These are phyloP conservation scores for Steatocranus sp. DNA, from an alignment of 2,797 vertebrate species.

Conservation along the genomic window DNA sequence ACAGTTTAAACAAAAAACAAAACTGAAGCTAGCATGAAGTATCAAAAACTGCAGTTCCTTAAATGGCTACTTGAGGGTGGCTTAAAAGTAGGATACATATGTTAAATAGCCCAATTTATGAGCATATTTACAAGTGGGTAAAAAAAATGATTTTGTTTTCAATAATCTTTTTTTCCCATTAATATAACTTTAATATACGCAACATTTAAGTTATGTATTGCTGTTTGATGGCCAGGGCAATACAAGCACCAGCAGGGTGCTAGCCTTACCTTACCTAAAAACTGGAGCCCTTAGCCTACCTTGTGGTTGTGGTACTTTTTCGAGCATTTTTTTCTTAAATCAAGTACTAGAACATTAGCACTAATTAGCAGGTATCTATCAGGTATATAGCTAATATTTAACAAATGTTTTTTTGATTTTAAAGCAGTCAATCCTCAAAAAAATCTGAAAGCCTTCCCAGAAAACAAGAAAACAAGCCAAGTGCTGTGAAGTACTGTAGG, in stretches of 20 bases:
- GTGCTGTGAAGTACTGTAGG: neutral
- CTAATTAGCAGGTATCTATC: neutral
- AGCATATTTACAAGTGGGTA: neutral
- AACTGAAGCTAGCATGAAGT: neutral
- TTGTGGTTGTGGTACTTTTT: neutral
- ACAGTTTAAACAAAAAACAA: neutral
- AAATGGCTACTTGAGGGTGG: neutral
- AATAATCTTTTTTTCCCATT: neutral
- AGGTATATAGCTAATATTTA: neutral
- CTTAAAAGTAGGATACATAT: neutral
- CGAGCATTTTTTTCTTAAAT: neutral
- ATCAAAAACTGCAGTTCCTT: neutral
- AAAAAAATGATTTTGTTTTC: neutral
- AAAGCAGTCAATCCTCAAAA: neutral
- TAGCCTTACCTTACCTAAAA: neutral
- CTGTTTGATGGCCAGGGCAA: neutral
- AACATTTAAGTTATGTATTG: neutral
- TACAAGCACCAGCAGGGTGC: neutral
- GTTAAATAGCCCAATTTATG: neutral
- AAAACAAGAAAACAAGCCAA: neutral
- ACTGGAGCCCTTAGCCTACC: neutral
- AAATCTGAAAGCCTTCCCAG: neutral
- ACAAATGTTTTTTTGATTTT: neutral
- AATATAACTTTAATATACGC: neutral
- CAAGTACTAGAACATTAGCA: neutral